Base-by-base conservation (phyloP, 2,113 vertebrate species). In the Oophaga pumilio region DNA sequence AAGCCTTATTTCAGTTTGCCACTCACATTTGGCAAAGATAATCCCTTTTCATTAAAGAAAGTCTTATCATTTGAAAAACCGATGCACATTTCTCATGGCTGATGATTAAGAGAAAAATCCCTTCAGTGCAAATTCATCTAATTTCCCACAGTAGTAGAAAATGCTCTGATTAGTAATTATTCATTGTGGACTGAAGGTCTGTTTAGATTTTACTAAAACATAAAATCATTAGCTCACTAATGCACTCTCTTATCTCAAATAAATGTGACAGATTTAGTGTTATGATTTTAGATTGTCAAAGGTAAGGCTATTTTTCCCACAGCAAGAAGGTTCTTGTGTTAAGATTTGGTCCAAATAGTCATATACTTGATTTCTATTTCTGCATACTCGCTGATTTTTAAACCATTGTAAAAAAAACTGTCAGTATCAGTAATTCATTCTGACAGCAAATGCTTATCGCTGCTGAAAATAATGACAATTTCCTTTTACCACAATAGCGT, bases 191-290 rank as follows among this genome's bases (percentile, higher is more conserved):
- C 0, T 57, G 68, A 73, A 33, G 14, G 26, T 24, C 10, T 84
- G 68, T 84, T 73, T 84, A 84, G 53, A 8, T 69, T 84, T 73
- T 59, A 68, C 10, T 52, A 56, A 84, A 71, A 28, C 20, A 7
- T 5, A 84, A 84, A 84, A 84, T 84, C 68, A 74, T 73, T 84
- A 84, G 68, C 13, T 84, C 82, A 56, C 82, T 74, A 85, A 85
- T 86, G 84, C 84, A 86, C 64, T 78, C 71, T 86, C 74, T 86
- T 86, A 77, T 86, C 84, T 66, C 33, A 78, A 52, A 50, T 68
- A 18, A 60, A 86, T 18, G 50, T 62, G 84, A 86, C 73, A 86
- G 59, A 78, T 86, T 66, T 86, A 13, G 43, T 78, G 33, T 78
- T 66, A 66, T 73, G 68, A 73, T 84, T 59, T 84, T 73, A 71